A percentile compares a stretch with the other conserved stretches of the same genome.
phyloP scores from a whole-genome alignment of 2,113 vertebrate genomes.

The Paralichthys olivaceus region DNA sequence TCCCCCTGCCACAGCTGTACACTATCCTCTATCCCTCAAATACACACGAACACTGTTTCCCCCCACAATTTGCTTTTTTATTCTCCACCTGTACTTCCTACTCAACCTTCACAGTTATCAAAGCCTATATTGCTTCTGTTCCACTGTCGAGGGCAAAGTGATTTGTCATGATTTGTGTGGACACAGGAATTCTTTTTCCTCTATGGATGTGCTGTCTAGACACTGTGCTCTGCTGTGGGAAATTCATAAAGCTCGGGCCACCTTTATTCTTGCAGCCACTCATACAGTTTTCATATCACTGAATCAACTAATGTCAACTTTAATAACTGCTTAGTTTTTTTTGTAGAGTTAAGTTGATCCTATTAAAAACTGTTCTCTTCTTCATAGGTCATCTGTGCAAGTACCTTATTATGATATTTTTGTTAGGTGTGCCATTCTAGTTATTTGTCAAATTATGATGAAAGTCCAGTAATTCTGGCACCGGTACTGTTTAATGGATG shows the following conservation, averaged over 20 bases:
- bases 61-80: conserved; percentile 53
- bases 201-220: conserved; percentile 72
- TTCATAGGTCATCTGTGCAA: no score
- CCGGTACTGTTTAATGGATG: no score
- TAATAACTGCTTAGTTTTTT: background rate
- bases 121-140: conserved; percentile 66
- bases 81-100: conserved; percentile 48
- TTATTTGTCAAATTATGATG: no score
- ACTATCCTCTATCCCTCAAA: background rate
- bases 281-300: conserved; percentile 29
- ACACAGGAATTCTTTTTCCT: conserved; percentile 62
- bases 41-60: conserved; percentile 1
- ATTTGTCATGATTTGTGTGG: conserved; percentile 79
- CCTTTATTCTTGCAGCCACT: conserved; percentile 46
- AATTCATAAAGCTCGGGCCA: conserved; percentile 31
- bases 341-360: background rate
- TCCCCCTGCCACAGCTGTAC: conserved; percentile 16
- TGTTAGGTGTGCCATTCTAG: no score
- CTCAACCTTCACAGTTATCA: conserved; percentile 75
- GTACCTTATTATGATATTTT: no score
- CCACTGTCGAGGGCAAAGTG: conserved; percentile 67
- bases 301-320: conserved; percentile 43
- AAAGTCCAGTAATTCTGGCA: no score
- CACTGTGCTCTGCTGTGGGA: conserved; percentile 39
- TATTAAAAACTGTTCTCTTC: background rate